These are phyloP conservation scores for Cygnus olor DNA, from an alignment of 2,797 vertebrate genomes.

Conservation along the genomic window DNA sequence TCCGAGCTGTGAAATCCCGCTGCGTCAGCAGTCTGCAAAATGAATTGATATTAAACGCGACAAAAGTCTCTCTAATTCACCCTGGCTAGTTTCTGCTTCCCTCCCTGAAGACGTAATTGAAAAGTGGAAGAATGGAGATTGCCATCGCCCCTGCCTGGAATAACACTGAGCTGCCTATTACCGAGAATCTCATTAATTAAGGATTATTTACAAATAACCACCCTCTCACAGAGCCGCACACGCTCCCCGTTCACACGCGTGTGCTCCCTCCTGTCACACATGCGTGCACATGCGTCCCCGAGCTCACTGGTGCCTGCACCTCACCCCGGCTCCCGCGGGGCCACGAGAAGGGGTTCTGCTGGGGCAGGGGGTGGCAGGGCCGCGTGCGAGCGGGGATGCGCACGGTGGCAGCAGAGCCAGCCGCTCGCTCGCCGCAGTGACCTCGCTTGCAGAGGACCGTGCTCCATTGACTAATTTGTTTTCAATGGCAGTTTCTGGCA, in stretches of 20 bases:
- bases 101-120: slow-evolving; percentile 38
- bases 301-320: rapidly evolving
- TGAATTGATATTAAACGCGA: slow-evolving; percentile 92
- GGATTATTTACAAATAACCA: slow-evolving; percentile 69
- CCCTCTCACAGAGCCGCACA: not conserved
- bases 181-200: slow-evolving; percentile 60
- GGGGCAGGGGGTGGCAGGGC: rapidly evolving
- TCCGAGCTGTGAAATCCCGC: slow-evolving; percentile 84
- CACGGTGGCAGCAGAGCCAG: rapidly evolving
- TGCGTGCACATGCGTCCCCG: rapidly evolving
- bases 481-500: not conserved
- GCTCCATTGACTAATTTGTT: rapidly evolving
- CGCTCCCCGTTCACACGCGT: rapidly evolving
- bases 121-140: slow-evolving; percentile 43
- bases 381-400: rapidly evolving
- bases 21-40: slow-evolving; percentile 90
- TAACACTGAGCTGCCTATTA: slow-evolving; percentile 44
- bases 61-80: slow-evolving; percentile 87
- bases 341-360: rapidly evolving
- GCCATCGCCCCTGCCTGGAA: slow-evolving; percentile 40
- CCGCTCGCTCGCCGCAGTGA: rapidly evolving
- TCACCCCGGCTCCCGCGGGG: rapidly evolving
- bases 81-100: slow-evolving; percentile 61
- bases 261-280: rapidly evolving
- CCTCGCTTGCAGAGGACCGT: rapidly evolving